Conservation (phyloP, 2,113 vertebrate genomes). For the Silurus asotus region DNA sequence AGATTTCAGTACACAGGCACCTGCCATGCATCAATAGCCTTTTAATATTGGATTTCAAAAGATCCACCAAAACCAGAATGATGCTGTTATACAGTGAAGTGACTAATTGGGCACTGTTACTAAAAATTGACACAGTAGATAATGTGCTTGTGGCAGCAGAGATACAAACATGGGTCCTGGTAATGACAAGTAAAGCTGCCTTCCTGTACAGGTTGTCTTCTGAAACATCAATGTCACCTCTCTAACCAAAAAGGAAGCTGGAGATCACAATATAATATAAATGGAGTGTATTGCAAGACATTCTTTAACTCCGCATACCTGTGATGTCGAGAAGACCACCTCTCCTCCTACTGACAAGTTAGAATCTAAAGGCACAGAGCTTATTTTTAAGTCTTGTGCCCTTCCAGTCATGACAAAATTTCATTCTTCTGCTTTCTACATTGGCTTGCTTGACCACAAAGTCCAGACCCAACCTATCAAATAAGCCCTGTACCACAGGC, state of each 20-base stretch:
- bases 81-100: neutral
- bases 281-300: neutral
- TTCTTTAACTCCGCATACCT: neutral
- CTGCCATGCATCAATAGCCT: neutral
- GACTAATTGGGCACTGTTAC: neutral
- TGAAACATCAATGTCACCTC: neutral
- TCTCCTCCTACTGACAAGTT: neutral
- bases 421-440: neutral
- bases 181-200: neutral
- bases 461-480: neutral
- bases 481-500: neutral
- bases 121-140: neutral
- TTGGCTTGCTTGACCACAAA: neutral
- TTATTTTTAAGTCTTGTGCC: neutral
- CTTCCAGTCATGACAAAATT: neutral
- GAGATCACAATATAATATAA: neutral
- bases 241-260: neutral
- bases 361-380: neutral
- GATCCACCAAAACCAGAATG: neutral
- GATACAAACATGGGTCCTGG: neutral
- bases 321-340: neutral
- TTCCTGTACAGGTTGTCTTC: neutral
- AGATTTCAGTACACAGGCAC: constrained; percentile 17
- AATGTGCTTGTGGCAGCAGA: neutral
- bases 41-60: constrained; percentile 24